Evolutionary conservation across 2,113 vertebrate genomes (phyloP).

Genomic region (Siphamia tubifer): DNA sequence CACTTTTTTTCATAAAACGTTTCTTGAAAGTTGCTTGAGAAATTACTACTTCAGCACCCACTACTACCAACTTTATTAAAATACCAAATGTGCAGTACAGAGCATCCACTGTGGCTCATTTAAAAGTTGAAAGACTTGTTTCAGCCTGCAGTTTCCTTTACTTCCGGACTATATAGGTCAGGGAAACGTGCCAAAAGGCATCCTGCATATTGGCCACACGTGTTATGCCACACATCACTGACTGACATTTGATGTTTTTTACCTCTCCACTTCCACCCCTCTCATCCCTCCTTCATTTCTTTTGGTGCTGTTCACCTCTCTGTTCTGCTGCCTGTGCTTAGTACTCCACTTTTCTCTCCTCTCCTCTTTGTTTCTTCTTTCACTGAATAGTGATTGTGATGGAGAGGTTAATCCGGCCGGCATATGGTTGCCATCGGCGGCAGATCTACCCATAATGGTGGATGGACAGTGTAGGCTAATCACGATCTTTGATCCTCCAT

Average conservation of each 20-base stretch:
- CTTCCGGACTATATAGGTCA: constrained; percentile 68
- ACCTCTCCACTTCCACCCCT: constrained; percentile 54
- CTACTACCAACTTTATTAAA: constrained; percentile 53
- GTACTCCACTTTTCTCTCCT: constrained; percentile 10
- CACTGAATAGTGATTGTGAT: constrained; percentile 61
- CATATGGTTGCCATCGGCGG: constrained; percentile 75
- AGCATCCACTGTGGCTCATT: constrained; percentile 63
- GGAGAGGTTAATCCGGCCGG: constrained; percentile 69
- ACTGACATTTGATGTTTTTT: constrained; percentile 70
- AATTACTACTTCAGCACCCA: constrained; percentile 7
- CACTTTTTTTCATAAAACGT: too few relatives aligned
- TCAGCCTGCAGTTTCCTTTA: constrained; percentile 61
- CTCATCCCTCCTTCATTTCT: constrained; percentile 34
- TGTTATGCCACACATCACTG: constrained; percentile 66
- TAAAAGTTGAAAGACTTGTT: constrained; percentile 70
- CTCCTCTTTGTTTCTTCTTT: constrained; percentile 30
- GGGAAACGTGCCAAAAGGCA: constrained; percentile 66
- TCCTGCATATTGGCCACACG: constrained; percentile 72
- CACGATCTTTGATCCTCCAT: constrained; percentile 75
- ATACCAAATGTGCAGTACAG: constrained; percentile 60
- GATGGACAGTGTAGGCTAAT: constrained; percentile 73
- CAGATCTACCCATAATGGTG: constrained; percentile 63
- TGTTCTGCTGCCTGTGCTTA: constrained; percentile 28
- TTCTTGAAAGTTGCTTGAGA: not conserved
- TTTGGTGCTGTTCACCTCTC: constrained; percentile 48